Conservation (phyloP, 2,113 vertebrate species). For the Syrmaticus mikado region DNA sequence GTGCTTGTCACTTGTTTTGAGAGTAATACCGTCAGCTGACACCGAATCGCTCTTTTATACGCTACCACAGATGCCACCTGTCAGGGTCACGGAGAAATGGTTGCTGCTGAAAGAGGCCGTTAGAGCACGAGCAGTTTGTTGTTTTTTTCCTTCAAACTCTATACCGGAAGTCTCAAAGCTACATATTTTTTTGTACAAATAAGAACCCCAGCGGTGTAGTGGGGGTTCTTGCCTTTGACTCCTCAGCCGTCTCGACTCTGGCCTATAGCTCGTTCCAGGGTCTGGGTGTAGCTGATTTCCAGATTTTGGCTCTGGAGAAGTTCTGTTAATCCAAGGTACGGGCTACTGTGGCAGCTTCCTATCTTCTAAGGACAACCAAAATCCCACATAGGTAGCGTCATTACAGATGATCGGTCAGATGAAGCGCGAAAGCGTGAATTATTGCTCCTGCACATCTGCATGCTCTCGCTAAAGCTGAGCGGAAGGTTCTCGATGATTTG, state of each 20-base stretch:
- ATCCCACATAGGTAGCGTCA: rapidly evolving
- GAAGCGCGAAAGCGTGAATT: neutral
- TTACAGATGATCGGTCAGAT: neutral
- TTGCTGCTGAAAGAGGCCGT: neutral
- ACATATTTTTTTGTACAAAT: neutral
- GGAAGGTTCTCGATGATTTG: neutral
- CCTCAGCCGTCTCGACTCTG: neutral
- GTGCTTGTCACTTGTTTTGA: neutral
- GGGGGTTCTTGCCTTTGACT: neutral
- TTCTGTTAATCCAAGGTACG: neutral
- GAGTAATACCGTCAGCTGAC: neutral
- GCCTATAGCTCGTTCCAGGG: neutral
- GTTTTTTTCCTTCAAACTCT: neutral
- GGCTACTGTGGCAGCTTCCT: neutral
- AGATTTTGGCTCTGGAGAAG: neutral
- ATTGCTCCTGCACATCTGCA: neutral
- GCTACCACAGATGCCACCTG: neutral
- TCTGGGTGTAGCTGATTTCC: neutral
- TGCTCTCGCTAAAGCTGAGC: neutral
- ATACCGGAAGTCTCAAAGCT: neutral
- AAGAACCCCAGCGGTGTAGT: neutral
- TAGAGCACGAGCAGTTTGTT: neutral
- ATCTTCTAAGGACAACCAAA: neutral
- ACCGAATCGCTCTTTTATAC: neutral
- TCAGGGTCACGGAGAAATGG: neutral